A percentile compares a stretch with the other conserved stretches of the same genome.
phyloP scores from a whole-genome alignment of 2,113 vertebrate species.

The Crotalus horridus region DNA sequence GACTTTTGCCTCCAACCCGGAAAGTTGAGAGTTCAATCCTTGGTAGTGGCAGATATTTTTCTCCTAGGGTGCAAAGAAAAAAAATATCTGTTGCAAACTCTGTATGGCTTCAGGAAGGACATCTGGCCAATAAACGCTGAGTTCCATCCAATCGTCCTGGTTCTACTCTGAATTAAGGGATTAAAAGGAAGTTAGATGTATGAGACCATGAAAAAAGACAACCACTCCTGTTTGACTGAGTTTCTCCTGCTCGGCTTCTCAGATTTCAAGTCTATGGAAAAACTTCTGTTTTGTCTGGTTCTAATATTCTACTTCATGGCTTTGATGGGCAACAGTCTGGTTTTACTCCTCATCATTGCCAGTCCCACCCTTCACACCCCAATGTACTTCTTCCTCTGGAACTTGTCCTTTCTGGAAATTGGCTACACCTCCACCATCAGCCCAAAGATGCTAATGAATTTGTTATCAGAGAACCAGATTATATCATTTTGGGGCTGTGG shows the following conservation, averaged over 20 bases:
- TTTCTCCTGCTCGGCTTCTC: constrained; percentile 29
- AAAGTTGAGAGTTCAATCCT: background rate
- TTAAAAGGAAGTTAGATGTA: background rate
- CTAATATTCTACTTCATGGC: constrained; percentile 19
- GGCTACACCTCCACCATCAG: constrained; percentile 36
- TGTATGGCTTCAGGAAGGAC: background rate
- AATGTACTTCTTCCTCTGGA: constrained; percentile 21
- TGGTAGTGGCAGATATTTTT: background rate
- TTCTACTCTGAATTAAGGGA: background rate
- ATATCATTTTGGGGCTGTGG: too few relatives aligned
- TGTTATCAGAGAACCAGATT: constrained; percentile 7
- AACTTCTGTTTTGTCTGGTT: constrained; percentile 31
- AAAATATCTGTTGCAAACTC: background rate
- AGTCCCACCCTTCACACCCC: constrained; percentile 37
- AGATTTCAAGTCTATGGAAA: constrained; percentile 16
- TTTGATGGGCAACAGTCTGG: constrained; percentile 36
- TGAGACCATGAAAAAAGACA: background rate
- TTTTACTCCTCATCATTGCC: constrained; percentile 3
- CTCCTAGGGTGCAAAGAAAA: background rate
- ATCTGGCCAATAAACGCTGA: background rate
- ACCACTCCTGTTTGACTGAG: background rate
- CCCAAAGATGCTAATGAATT: constrained; percentile 43
- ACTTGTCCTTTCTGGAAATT: constrained; percentile 50
- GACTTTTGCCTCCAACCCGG: background rate
- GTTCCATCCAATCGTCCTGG: background rate